phyloP scores from a whole-genome alignment of 1,140 invertebrate species.

The Liolophura sinensis region DNA sequence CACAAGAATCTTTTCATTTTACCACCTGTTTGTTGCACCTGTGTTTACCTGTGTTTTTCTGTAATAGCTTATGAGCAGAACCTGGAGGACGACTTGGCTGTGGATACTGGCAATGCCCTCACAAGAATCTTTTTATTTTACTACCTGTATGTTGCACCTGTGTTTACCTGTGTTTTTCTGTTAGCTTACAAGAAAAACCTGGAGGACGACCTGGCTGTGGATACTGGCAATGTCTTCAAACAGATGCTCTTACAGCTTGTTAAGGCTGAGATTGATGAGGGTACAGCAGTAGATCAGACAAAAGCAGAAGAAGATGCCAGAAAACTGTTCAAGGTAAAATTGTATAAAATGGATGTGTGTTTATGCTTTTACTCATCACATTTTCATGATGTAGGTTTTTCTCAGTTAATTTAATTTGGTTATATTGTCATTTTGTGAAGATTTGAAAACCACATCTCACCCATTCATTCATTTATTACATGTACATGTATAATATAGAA shows the following conservation, averaged over 20 bases:
- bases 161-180: slow-evolving; percentile 31
- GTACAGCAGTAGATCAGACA: slow-evolving; percentile 21
- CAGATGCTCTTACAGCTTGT: slow-evolving; percentile 70
- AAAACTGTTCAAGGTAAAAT: slow-evolving; percentile 26
- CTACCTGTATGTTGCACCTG: too few relatives aligned
- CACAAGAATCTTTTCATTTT: too few relatives aligned
- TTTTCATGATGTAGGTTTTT: too few relatives aligned
- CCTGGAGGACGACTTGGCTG: slow-evolving; percentile 85
- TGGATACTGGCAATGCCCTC: slow-evolving; percentile 86
- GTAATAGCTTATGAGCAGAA: too few relatives aligned
- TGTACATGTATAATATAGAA: too few relatives aligned
- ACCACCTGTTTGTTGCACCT: too few relatives aligned
- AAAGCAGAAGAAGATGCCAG: slow-evolving; percentile 34
- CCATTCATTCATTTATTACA: too few relatives aligned
- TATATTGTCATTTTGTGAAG: too few relatives aligned
- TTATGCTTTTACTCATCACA: background rate
- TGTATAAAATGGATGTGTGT: too few relatives aligned
- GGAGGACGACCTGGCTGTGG: slow-evolving; percentile 82
- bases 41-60: slow-evolving; percentile 32
- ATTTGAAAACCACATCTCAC: too few relatives aligned
- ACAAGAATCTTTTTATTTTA: too few relatives aligned
- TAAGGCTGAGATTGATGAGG: slow-evolving; percentile 26
- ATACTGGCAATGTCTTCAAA: slow-evolving; percentile 89
- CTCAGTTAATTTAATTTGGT: too few relatives aligned
- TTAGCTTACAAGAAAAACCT: slow-evolving; percentile 83